A percentile compares a stretch with the other conserved stretches of the same genome.
Conservation (phyloP, 1,140 invertebrate species). For the Solenopsis invicta region DNA sequence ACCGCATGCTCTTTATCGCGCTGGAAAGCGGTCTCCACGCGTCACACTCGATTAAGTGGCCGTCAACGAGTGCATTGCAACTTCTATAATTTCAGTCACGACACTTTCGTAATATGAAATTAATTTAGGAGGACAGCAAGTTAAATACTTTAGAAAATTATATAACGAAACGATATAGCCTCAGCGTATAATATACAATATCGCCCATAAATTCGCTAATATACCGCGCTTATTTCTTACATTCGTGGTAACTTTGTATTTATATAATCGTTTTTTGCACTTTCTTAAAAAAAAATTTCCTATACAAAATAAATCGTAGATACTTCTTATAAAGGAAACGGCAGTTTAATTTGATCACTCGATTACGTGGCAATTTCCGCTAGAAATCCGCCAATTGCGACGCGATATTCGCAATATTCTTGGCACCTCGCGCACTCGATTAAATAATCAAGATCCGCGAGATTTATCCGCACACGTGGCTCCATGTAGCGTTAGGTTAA, state of each 20-base stretch:
- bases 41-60: constrained; percentile 48
- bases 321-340: neutral
- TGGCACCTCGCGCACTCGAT: neutral
- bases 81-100: constrained; percentile 26
- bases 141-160: constrained; percentile 5
- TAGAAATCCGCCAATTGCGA: neutral
- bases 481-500: neutral
- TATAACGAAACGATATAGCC: neutral
- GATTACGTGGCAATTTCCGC: neutral
- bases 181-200: neutral
- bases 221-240: neutral
- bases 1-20: constrained; percentile 45
- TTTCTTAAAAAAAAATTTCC: neutral
- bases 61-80: constrained; percentile 27
- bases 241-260: neutral
- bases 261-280: neutral
- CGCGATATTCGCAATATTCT: constrained; percentile 1
- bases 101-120: constrained; percentile 14
- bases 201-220: neutral
- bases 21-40: constrained; percentile 40
- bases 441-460: constrained; percentile 10
- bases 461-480: neutral
- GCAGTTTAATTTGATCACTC: neutral
- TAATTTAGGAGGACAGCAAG: neutral
- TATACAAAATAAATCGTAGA: no score